phyloP scores from a whole-genome alignment of 2,888 invertebrate genomes.

The Scelioninae gen. 2 region DNA sequence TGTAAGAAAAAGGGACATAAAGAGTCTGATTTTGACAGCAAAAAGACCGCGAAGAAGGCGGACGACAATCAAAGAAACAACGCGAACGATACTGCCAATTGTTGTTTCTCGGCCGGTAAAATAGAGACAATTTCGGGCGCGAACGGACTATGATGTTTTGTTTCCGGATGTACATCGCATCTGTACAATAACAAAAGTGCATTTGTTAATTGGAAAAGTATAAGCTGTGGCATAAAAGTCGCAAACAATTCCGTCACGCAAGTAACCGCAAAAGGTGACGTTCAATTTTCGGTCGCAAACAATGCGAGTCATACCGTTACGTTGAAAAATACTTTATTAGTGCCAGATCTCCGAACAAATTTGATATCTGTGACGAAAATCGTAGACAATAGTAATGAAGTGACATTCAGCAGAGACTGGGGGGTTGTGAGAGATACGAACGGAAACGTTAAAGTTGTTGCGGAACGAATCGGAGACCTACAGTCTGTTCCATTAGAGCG shows the following conservation, averaged over 20 bases:
- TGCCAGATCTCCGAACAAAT: slow-evolving; percentile 8
- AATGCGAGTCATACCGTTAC: neutral
- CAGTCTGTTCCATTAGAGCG: too few species aligned
- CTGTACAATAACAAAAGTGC: neutral
- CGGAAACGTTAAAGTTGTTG: too few species aligned
- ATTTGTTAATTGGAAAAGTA: neutral
- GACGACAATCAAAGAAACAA: neutral
- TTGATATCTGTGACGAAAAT: slow-evolving; percentile 51
- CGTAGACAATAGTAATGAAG: too few species aligned
- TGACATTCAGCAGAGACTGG: too few species aligned
- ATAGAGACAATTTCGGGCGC: too few species aligned
- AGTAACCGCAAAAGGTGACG: slow-evolving; percentile 10
- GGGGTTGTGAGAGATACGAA: too few species aligned
- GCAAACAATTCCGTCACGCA: neutral
- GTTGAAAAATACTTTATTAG: slow-evolving; percentile 3
- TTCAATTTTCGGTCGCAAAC: neutral
- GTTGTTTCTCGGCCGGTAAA: neutral
- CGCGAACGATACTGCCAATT: neutral
- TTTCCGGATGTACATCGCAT: slow-evolving; percentile 8
- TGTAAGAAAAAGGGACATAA: neutral
- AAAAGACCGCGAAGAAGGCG: neutral
- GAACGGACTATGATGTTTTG: too few species aligned
- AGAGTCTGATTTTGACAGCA: neutral
- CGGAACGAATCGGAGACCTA: too few species aligned
- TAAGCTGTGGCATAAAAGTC: neutral